Base-by-base conservation (phyloP, 1,140 invertebrate genomes). In the Brachionus rotundiformis region DNA sequence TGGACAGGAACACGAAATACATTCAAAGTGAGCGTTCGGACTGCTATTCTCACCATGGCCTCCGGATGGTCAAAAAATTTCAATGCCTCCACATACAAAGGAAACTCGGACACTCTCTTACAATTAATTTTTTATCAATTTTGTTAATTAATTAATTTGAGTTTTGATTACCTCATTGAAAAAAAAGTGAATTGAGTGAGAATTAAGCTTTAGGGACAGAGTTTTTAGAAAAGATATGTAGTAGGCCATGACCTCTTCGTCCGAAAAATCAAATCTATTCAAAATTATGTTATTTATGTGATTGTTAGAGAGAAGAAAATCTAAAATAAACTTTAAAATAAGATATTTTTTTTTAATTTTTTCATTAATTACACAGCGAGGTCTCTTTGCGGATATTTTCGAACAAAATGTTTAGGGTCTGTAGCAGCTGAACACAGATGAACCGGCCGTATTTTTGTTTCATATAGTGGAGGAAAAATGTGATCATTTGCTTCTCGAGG, bases 251-350 rank as follows among this genome's bases (percentile, higher is more conserved):
- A 89, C 89, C 91, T 99, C 98, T 89, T 99, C 98, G 89, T 99
- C 96, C 13, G 94, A 95, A 86, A 99, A 98, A 88, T 99, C 97
- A 91, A 99, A 99, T 89, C 98, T 98, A 89, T 99, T 96, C 44
- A 96, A 94, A 86, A 99, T 99, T 85, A 99, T 99, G 39, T 94
- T 95, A 89, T 99, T 99, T 19, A 99, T 95, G 90, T 99, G 96
- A 89, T 99, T 99, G 89, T 99, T 99, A 85, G 96, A 98, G 16
- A 99, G 89, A 79, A 99, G 90, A 89, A 98, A 65, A 39, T 82
- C 71, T 82, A 33, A 16, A 33, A 29, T 68, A 39, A 44, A 31
- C 39, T 39, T 73, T 63, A 31, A 33, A 63, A 81, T 2, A 19
- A 36, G 73, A 65, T 23, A 8, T 81, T 27, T 36, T 63, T 83